These are phyloP conservation scores for Eleutherodactylus coqui DNA, from an alignment of 2,797 vertebrate genomes.

Conservation along the genomic window DNA sequence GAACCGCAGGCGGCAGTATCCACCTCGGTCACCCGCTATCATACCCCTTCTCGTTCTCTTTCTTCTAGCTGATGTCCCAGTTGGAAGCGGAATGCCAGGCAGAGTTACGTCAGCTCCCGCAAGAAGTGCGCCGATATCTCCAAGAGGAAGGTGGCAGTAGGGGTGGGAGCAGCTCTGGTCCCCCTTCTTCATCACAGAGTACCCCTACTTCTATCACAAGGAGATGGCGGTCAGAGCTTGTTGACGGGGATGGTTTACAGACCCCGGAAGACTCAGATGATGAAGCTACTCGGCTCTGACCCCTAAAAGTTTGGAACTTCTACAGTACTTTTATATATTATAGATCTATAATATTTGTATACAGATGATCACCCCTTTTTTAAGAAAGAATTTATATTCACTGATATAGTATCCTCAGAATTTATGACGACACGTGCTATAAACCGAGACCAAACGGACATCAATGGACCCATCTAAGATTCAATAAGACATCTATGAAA, in stretches of 20 bases:
- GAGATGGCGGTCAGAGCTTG: neutral
- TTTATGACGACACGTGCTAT: neutral
- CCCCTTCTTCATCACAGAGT: conserved; percentile 78
- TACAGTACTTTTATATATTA: conserved; percentile 21
- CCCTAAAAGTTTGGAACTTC: conserved; percentile 15
- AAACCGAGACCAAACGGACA: neutral
- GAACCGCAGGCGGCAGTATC: neutral
- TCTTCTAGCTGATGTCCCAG: conserved; percentile 74
- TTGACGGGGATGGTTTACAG: conserved; percentile 30
- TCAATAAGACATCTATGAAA: neutral
- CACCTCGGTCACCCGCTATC: neutral
- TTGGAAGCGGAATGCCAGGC: conserved; percentile 75
- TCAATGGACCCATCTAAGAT: neutral
- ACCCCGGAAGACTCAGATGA: conserved; percentile 57
- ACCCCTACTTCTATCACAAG: conserved; percentile 71
- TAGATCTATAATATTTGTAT: conserved; percentile 40
- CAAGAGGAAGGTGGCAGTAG: conserved; percentile 70
- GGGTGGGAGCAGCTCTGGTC: conserved; percentile 69
- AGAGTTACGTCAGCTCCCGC: conserved; percentile 74
- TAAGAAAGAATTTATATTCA: neutral
- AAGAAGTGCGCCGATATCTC: conserved; percentile 81
- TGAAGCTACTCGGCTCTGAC: conserved; percentile 61
- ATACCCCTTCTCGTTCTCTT: neutral
- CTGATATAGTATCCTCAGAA: conserved; percentile 28
- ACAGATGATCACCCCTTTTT: conserved; percentile 39